Conservation (phyloP, 2,888 invertebrate species). For the Homarus gammarus region DNA sequence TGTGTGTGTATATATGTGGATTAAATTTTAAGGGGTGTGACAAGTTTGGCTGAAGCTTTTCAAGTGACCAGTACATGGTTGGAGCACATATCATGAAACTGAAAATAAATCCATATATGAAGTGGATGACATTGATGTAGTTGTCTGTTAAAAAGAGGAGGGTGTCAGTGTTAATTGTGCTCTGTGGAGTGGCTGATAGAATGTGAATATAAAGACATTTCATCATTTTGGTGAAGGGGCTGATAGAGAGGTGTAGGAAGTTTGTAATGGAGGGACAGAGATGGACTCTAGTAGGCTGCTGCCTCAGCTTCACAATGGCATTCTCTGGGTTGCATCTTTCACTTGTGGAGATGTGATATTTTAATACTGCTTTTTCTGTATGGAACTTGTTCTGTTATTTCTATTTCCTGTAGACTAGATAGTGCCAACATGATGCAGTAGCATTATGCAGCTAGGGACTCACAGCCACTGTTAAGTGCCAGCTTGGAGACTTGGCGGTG, state of each 20-base stretch:
- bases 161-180: slow-evolving; percentile 12
- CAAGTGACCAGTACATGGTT: slow-evolving; percentile 19
- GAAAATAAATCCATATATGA: slow-evolving; percentile 1
- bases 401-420: slow-evolving; percentile 57
- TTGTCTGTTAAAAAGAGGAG: not conserved
- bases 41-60: not conserved
- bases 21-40: slow-evolving; percentile 15
- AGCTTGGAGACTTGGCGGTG: slow-evolving; percentile 49
- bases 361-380: slow-evolving; percentile 70
- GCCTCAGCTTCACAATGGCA: slow-evolving; percentile 55
- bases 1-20: slow-evolving; percentile 29
- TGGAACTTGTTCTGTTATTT: slow-evolving; percentile 55
- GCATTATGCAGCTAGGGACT: slow-evolving; percentile 56
- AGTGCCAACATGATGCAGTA: slow-evolving; percentile 67
- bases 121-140: not conserved
- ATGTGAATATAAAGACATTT: slow-evolving; percentile 33
- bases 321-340: slow-evolving; percentile 61
- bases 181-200: slow-evolving; percentile 19
- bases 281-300: slow-evolving; percentile 65
- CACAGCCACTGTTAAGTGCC: slow-evolving; percentile 40
- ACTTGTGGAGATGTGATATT: slow-evolving; percentile 67
- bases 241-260: slow-evolving; percentile 9
- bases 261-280: slow-evolving; percentile 40
- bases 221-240: slow-evolving; percentile 31
- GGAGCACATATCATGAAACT: slow-evolving; percentile 49